Evolutionary conservation across 2,888 invertebrate genomes (phyloP).

Genomic region (Lasius fuliginosus): DNA sequence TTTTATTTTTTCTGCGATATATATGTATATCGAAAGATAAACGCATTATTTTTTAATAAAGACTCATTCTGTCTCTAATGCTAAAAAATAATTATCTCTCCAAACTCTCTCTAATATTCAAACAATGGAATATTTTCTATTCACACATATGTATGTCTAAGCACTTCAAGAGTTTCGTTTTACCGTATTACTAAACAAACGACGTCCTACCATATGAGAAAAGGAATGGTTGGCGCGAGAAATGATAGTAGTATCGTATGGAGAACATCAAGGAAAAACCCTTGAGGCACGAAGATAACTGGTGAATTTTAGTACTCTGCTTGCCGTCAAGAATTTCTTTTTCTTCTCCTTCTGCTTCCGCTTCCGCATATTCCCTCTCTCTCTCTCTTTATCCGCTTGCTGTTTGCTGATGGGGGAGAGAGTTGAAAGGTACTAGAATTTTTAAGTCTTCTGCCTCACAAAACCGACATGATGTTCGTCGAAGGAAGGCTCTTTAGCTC

Average conservation of each 20-base stretch:
- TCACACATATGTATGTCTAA: conserved; percentile 25
- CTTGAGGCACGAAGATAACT: conserved; percentile 68
- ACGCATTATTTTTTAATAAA: background rate
- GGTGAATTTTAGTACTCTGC: conserved; percentile 73
- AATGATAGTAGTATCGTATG: conserved; percentile 20
- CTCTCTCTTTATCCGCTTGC: conserved; percentile 12
- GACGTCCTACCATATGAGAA: conserved; percentile 38
- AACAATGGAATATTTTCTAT: conserved; percentile 57
- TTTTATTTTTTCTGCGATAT: conserved; percentile 6
- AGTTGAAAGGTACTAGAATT: conserved; percentile 73
- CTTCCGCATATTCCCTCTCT: background rate
- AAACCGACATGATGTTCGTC: conserved; percentile 75
- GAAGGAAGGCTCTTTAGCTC: conserved; percentile 34
- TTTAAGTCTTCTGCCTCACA: conserved; percentile 79
- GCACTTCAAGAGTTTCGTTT: conserved; percentile 49
- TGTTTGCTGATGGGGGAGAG: conserved; percentile 38
- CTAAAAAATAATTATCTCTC: background rate
- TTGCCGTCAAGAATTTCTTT: conserved; percentile 38
- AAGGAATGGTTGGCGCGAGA: background rate
- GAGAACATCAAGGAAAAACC: conserved; percentile 56
- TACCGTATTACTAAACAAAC: conserved; percentile 41
- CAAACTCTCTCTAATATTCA: conserved; percentile 27
- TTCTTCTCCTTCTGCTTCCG: background rate
- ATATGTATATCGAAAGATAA: background rate
- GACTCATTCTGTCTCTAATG: background rate